Percentiles rank a stretch among this genome's conserved stretches.
Conservation (phyloP, 2,888 invertebrate species). For the Spatulosminthurus flaviceps region DNA sequence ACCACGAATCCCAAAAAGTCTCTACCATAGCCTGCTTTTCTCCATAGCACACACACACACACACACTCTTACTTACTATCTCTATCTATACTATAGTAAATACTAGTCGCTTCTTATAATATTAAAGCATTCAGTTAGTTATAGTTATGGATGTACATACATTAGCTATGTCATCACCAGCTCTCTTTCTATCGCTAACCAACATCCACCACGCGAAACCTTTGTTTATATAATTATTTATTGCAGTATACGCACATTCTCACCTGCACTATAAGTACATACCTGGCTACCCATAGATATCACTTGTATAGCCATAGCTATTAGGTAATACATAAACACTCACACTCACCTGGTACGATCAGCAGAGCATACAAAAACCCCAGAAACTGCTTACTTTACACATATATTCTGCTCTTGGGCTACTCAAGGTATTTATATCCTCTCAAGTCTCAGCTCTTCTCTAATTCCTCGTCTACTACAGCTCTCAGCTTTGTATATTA, state of each 20-base stretch:
- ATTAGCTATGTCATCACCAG: background rate
- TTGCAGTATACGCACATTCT: slow-evolving; percentile 9
- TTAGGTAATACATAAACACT: background rate
- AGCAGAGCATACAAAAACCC: too few relatives aligned
- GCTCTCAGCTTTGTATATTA: too few relatives aligned
- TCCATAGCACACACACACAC: background rate
- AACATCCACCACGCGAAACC: slow-evolving; percentile 7
- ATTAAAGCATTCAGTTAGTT: too few relatives aligned
- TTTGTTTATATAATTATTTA: slow-evolving; percentile 14
- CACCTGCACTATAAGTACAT: background rate
- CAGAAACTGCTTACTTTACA: too few relatives aligned
- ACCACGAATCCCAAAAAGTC: slow-evolving; percentile 8
- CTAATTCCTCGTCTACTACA: too few relatives aligned
- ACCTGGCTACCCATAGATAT: background rate
- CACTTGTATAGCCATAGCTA: background rate
- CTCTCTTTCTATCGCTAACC: background rate
- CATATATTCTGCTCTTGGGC: background rate
- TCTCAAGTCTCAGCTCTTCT: background rate
- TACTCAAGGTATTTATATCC: background rate
- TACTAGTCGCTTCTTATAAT: too few relatives aligned
- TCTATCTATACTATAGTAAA: background rate
- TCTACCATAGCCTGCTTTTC: background rate
- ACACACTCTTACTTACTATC: background rate
- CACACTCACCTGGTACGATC: too few relatives aligned
- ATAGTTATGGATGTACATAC: background rate